Evolutionary conservation across 2,888 invertebrate genomes (phyloP).

Genomic region (Stomorhina lunata): DNA sequence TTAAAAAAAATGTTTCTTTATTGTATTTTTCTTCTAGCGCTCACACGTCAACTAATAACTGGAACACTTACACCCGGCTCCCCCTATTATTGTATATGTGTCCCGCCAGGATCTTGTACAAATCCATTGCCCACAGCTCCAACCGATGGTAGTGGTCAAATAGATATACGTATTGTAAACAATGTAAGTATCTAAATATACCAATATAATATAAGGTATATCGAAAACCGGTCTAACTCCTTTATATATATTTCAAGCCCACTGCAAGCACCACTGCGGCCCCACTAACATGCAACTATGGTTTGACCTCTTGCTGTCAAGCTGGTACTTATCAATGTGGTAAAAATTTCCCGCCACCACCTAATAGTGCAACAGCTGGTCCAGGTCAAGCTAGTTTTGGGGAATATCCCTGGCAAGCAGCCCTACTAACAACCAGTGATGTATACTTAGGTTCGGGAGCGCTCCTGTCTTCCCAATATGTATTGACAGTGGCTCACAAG

Average conservation of each 20-base stretch:
- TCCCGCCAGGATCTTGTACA: slow-evolving; percentile 76
- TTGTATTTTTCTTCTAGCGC: slow-evolving; percentile 66
- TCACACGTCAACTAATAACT: slow-evolving; percentile 73
- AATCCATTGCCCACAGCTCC: slow-evolving; percentile 71
- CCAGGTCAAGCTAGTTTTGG: slow-evolving; percentile 84
- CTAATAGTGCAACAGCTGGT: slow-evolving; percentile 75
- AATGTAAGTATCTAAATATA: slow-evolving; percentile 79
- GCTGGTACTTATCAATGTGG: slow-evolving; percentile 77
- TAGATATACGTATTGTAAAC: slow-evolving; percentile 84
- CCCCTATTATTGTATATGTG: slow-evolving; percentile 75
- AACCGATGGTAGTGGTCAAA: slow-evolving; percentile 82
- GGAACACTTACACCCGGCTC: slow-evolving; percentile 70
- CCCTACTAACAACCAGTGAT: slow-evolving; percentile 82
- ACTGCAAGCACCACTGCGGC: slow-evolving; percentile 43
- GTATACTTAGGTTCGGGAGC: slow-evolving; percentile 88
- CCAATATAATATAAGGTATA: neutral
- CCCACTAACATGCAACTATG: slow-evolving; percentile 72
- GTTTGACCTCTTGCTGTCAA: slow-evolving; percentile 75
- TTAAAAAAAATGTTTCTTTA: too few species aligned
- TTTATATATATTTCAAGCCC: slow-evolving; percentile 62
- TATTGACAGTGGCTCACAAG: slow-evolving; percentile 88
- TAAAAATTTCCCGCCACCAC: slow-evolving; percentile 75
- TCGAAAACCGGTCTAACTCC: neutral
- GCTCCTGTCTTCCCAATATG: slow-evolving; percentile 84
- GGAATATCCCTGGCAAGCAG: slow-evolving; percentile 88